Evolutionary conservation across 2,888 invertebrate genomes (phyloP), one percentile per base, ranked within the genome.

Genomic region (Diaperis boleti): DNA sequence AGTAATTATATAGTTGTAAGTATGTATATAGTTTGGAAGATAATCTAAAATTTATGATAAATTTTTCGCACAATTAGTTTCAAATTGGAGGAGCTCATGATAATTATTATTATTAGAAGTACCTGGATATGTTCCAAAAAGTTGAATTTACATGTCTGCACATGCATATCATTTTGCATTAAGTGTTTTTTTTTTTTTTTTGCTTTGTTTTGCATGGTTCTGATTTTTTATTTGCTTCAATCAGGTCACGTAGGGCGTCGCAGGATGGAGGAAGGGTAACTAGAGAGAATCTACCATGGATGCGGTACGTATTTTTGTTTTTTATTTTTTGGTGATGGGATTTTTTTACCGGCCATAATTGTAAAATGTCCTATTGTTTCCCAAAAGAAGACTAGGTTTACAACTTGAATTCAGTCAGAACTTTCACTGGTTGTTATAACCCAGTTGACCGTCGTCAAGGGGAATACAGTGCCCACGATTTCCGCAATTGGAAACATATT

Each of bases 201-300:
- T 31, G 22, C 44, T 60, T 55, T 18, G 22, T 62, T 63, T 63
- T 62, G 59, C 59, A 59, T 59, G 59, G 14, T 62, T 62, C 37
- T 50, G 15, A 6, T 11, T 56, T 56, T 59, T 63, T 64, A 60
- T 65, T 62, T 56, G 74, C 74, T 71, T 70, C 64, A 64, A 85
- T 81, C 87, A 93, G 93, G 90, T 92, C 92, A 85, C 90, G 93
- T 82, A 90, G 93, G 82, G 90, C 92, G 80, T 93, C 93, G 76
- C 92, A 92, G 85, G 93, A 94, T 83, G 86, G 86, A 71, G 83
- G 84, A 71, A 81, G 82, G 83, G 86, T 89, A 80, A 75, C 78
- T 15, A 78, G 77, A 74, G 78, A 78, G 65, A 75, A 76, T 65
- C 72, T 80, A 60, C 78, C 79, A 20, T 77, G 76, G 72, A 75